Conservation (phyloP, 1,140 invertebrate genomes). For the Ruditapes philippinarum region DNA sequence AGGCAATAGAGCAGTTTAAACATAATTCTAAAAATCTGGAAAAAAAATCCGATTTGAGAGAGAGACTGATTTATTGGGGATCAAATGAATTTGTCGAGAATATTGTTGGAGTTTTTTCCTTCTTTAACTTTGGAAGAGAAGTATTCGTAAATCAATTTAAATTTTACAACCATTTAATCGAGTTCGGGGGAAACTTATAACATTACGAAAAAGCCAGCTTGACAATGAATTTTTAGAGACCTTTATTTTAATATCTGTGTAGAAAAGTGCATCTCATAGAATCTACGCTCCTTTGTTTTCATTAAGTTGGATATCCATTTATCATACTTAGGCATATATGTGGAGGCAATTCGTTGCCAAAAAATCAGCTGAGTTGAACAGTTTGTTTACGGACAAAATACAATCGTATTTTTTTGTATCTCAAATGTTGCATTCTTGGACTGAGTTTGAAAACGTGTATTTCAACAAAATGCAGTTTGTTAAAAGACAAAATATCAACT, state of each 20-base stretch:
- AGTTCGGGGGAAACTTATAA: not conserved
- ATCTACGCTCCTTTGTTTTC: too few species aligned
- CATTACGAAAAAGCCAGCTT: not conserved
- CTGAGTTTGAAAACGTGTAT: too few species aligned
- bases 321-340: too few species aligned
- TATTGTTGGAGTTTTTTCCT: not conserved
- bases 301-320: too few species aligned
- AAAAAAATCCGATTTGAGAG: not conserved
- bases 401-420: too few species aligned
- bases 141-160: not conserved
- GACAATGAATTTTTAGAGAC: not conserved
- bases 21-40: constrained; percentile 13
- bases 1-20: constrained; percentile 37
- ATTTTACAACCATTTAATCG: not conserved
- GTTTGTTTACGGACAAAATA: too few species aligned
- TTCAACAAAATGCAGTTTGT: too few species aligned
- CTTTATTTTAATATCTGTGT: not conserved
- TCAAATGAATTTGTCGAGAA: constrained; percentile 14
- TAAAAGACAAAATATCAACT: too few species aligned
- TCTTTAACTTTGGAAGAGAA: not conserved
- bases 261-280: too few species aligned
- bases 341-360: too few species aligned
- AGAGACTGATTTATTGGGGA: constrained; percentile 14
- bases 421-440: too few species aligned
- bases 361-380: too few species aligned